Evolutionary conservation across 2,113 vertebrate genomes (phyloP).

Genomic region (Mus spicilegus): DNA sequence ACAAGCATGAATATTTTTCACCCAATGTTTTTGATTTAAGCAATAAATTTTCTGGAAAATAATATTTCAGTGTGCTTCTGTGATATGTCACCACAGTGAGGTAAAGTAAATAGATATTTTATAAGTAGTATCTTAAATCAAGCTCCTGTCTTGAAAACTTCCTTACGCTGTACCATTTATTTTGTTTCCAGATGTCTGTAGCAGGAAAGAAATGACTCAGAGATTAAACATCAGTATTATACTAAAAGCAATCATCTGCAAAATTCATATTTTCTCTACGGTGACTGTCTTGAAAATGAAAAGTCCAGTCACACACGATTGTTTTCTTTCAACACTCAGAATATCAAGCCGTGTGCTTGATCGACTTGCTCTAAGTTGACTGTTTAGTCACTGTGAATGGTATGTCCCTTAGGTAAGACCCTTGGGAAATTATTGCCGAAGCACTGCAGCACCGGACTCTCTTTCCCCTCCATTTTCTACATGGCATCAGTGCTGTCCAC

Average conservation of each 20-base stretch:
- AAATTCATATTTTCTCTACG: constrained; percentile 63
- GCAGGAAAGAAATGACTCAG: constrained; percentile 17
- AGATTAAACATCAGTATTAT: constrained; percentile 63
- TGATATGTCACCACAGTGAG: background rate
- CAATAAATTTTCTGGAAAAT: background rate
- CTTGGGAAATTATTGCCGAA: constrained; percentile 17
- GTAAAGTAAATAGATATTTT: constrained; percentile 35
- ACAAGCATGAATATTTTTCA: background rate
- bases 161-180: background rate
- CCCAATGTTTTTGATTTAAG: constrained; percentile 4
- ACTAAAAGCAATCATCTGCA: constrained; percentile 75
- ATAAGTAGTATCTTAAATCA: background rate
- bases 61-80: background rate
- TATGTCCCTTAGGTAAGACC: background rate
- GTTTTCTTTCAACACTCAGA: constrained; percentile 45
- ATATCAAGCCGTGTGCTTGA: constrained; percentile 54
- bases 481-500: background rate
- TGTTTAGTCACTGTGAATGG: constrained; percentile 48
- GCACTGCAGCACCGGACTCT: background rate
- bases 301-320: constrained; percentile 52
- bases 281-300: constrained; percentile 67
- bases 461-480: constrained; percentile 34
- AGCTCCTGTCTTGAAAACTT: background rate
- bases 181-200: constrained; percentile 57
- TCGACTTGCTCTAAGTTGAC: constrained; percentile 56